These are phyloP conservation scores for Epirrita christyi DNA, from an alignment of 2,888 invertebrate genomes.

Conservation along the genomic window DNA sequence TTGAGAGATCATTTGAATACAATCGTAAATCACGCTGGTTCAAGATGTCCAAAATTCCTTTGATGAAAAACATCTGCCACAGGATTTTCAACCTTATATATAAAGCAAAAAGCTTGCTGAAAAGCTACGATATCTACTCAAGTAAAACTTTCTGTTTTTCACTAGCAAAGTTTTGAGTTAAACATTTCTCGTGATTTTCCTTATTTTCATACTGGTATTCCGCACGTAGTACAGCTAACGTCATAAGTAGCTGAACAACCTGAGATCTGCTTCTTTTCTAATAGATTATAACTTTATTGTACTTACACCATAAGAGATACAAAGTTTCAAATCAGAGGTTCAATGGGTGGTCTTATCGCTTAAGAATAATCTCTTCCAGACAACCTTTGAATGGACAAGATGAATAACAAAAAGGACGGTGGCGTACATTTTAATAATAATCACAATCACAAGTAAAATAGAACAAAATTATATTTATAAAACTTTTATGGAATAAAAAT, in stretches of 20 bases:
- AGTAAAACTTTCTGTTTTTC: constrained; percentile 13
- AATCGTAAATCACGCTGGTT: constrained; percentile 40
- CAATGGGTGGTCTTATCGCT: too few relatives aligned
- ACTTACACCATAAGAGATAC: too few relatives aligned
- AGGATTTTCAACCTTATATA: constrained; percentile 9
- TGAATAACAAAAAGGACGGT: too few relatives aligned
- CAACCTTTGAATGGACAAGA: too few relatives aligned
- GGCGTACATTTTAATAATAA: too few relatives aligned
- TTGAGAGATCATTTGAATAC: constrained; percentile 44
- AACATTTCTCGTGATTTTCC: constrained; percentile 16
- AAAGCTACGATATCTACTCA: neutral
- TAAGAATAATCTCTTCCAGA: too few relatives aligned
- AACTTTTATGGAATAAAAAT: too few relatives aligned
- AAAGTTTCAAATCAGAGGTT: too few relatives aligned
- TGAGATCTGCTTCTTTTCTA: neutral
- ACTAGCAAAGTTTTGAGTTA: constrained; percentile 20
- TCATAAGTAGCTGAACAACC: constrained; percentile 8
- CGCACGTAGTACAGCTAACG: neutral
- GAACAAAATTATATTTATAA: too few relatives aligned
- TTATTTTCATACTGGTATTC: constrained; percentile 9
- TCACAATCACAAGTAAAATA: too few relatives aligned
- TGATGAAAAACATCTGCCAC: constrained; percentile 15
- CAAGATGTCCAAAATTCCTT: constrained; percentile 10
- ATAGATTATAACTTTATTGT: too few relatives aligned
- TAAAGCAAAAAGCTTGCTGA: constrained; percentile 1